Evolutionary conservation across 2,888 invertebrate species (phyloP).

Genomic region (Branchipolynoe longqiensis): DNA sequence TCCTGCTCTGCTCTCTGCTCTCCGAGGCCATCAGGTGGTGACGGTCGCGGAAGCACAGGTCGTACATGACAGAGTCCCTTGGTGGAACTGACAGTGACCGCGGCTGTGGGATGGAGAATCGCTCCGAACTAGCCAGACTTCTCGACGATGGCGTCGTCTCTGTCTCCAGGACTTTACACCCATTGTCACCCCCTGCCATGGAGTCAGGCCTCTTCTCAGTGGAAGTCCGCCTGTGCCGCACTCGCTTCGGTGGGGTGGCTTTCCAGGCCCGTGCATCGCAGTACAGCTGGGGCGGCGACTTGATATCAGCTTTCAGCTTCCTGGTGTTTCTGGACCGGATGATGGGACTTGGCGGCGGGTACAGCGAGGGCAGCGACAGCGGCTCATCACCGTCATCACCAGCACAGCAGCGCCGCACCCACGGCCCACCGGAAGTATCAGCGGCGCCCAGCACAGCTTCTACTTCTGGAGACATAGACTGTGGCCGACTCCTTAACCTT

Average conservation of each 20-base stretch:
- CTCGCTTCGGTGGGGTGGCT: slow-evolving; percentile 62
- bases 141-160: not conserved
- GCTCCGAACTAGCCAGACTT: slow-evolving; percentile 6
- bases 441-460: not conserved
- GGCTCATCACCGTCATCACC: not conserved
- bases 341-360: slow-evolving; percentile 62
- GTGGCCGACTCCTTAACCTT: slow-evolving; percentile 12
- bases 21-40: not conserved
- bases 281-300: slow-evolving; percentile 9
- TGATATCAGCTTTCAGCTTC: slow-evolving; percentile 53
- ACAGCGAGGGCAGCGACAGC: slow-evolving; percentile 19
- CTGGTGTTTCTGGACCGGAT: slow-evolving; percentile 62
- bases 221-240: slow-evolving; percentile 57
- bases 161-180: not conserved
- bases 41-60: slow-evolving; percentile 43
- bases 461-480: not conserved
- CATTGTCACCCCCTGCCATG: not conserved
- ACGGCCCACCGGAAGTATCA: not conserved
- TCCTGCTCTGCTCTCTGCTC: not conserved
- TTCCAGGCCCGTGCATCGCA: slow-evolving; percentile 48
- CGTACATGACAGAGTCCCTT: slow-evolving; percentile 22
- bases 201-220: slow-evolving; percentile 54
- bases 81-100: slow-evolving; percentile 26
- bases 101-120: slow-evolving; percentile 11
- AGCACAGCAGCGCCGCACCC: not conserved